Conservation (phyloP, 2,113 vertebrate species). For the Rhinopomastus cyanomelas region DNA sequence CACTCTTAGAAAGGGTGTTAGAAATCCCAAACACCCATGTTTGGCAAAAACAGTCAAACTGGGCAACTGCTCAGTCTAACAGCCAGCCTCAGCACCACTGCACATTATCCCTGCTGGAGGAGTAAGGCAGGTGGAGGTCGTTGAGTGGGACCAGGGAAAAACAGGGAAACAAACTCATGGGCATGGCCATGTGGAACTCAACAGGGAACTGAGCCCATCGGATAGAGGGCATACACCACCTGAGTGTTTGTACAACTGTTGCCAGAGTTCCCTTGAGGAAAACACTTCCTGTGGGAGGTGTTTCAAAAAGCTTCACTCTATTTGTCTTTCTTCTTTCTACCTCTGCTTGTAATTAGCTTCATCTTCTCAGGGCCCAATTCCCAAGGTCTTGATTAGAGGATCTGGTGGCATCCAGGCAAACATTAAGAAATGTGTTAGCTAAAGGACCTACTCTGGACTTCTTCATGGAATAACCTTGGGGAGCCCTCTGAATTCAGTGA, state of each 20-base stretch:
- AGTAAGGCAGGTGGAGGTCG: neutral
- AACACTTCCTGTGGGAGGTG: neutral
- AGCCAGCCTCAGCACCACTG: neutral
- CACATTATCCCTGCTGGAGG: neutral
- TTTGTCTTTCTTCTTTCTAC: neutral
- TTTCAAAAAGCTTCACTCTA: neutral
- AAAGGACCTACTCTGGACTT: neutral
- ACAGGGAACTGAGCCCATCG: rapidly evolving
- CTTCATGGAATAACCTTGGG: neutral
- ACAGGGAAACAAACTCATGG: neutral
- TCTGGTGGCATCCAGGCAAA: neutral
- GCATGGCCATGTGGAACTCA: neutral
- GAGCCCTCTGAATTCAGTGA: neutral
- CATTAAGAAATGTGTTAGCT: neutral
- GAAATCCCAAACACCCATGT: neutral
- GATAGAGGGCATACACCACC: neutral
- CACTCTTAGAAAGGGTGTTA: neutral
- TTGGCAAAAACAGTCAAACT: neutral
- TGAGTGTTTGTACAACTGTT: neutral
- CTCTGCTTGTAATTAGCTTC: neutral
- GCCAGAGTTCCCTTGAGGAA: neutral
- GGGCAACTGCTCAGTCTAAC: neutral
- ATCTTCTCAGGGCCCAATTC: neutral
- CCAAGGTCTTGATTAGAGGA: neutral
- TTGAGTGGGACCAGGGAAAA: neutral